Conservation (phyloP, 2,888 invertebrate species). For the Phania funesta region DNA sequence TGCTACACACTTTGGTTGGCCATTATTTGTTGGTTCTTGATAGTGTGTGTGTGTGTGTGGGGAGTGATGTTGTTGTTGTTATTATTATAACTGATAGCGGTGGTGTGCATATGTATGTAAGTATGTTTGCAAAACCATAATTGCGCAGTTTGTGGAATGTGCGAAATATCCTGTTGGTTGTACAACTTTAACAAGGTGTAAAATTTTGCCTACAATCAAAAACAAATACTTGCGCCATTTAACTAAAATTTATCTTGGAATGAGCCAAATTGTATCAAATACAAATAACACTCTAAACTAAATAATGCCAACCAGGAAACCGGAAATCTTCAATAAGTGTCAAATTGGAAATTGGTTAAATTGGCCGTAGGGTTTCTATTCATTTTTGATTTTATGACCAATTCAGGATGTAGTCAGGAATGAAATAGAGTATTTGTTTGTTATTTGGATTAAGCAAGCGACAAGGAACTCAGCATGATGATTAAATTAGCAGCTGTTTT, state of each 20-base stretch:
- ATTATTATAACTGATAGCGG: too few species aligned
- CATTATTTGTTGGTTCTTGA: constrained; percentile 29
- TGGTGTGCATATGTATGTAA: constrained; percentile 21
- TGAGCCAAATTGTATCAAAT: constrained; percentile 25
- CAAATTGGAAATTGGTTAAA: constrained; percentile 62
- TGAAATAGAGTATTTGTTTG: background rate
- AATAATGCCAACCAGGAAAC: constrained; percentile 54
- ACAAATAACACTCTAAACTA: constrained; percentile 6
- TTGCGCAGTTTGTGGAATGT: constrained; percentile 71
- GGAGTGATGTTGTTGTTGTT: background rate
- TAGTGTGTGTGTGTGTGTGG: background rate
- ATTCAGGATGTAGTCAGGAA: constrained; percentile 27
- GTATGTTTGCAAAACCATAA: constrained; percentile 55
- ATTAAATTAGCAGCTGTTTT: constrained; percentile 38
- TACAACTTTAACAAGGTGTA: constrained; percentile 63
- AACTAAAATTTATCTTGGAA: constrained; percentile 30
- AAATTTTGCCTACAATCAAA: constrained; percentile 43
- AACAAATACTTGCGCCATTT: constrained; percentile 35
- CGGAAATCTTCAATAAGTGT: constrained; percentile 66
- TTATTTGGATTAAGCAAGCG: background rate
- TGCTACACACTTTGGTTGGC: constrained; percentile 58
- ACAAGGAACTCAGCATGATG: constrained; percentile 35
- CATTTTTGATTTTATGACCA: constrained; percentile 49
- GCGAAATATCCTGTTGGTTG: constrained; percentile 69
- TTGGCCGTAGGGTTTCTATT: constrained; percentile 48